phyloP scores from a whole-genome alignment of 1,140 invertebrate species.

The Dinoponera quadriceps region DNA sequence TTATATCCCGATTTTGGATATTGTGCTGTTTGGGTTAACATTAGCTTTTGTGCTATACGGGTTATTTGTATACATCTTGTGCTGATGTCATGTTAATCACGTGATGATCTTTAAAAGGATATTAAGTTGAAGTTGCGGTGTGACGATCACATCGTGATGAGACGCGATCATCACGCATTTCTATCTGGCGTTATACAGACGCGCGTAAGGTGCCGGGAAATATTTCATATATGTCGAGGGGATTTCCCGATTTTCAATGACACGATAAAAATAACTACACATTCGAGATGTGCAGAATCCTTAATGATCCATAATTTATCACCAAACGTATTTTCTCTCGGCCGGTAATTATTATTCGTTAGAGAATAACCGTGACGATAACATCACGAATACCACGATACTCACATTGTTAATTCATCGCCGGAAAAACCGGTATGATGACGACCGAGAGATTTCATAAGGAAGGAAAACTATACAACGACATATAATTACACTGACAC shows the following conservation, averaged over 20 bases:
- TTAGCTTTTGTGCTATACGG: no score
- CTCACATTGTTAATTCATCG: neutral
- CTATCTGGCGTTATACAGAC: no score
- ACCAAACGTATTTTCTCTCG: neutral
- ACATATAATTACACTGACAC: constrained; percentile 33
- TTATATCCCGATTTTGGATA: no score
- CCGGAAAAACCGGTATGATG: constrained; percentile 31
- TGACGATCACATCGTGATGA: no score
- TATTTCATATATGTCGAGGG: neutral
- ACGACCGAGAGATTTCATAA: constrained; percentile 6
- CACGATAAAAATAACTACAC: neutral
- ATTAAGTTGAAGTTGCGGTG: no score
- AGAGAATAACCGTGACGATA: constrained; percentile 38
- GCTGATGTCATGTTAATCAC: no score
- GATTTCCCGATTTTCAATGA: constrained; percentile 6
- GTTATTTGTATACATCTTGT: no score
- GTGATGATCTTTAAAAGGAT: no score
- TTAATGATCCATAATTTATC: constrained; percentile 14
- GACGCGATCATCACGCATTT: no score
- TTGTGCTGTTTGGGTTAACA: no score
- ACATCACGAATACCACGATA: neutral
- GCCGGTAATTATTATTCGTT: neutral
- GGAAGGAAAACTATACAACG: constrained; percentile 17
- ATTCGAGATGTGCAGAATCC: neutral
- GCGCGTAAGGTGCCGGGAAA: constrained; percentile 3